A percentile compares a stretch with the other conserved stretches of the same genome.
These are phyloP conservation scores for human DNA, from an alignment of 2,113 vertebrate genomes.

Conservation along the genomic window DNA sequence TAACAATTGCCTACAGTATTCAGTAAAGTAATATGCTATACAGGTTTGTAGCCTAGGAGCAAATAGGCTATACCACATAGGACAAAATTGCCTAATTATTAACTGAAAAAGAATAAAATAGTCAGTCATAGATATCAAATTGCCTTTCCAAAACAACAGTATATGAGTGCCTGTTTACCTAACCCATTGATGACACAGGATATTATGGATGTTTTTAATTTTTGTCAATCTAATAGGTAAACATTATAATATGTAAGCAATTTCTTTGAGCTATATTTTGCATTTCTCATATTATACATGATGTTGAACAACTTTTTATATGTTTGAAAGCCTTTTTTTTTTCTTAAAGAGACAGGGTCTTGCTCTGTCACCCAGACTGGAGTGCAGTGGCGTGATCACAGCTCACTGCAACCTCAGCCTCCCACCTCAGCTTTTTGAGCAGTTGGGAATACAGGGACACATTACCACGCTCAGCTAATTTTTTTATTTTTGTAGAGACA, in stretches of 20 bases:
- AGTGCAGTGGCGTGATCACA: no score
- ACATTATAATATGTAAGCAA: neutral
- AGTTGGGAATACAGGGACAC: no score
- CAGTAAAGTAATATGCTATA: neutral
- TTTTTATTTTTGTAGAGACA: no score
- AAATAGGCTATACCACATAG: neutral
- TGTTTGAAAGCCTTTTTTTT: neutral
- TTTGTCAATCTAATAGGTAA: neutral
- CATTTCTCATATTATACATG: constrained; percentile 15
- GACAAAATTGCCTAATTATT: neutral
- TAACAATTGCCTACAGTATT: neutral
- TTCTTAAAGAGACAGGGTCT: no score
- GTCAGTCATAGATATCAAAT: neutral
- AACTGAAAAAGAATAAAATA: constrained; percentile 5
- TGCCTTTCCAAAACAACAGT: neutral
- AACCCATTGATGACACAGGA: neutral
- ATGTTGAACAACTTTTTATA: neutral
- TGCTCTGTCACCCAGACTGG: no score
- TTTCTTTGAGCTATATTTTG: neutral
- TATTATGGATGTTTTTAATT: neutral
- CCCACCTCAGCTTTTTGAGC: no score
- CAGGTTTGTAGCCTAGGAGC: neutral
- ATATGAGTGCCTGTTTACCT: neutral
- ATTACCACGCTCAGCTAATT: no score
- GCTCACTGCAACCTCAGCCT: no score